phyloP scores from a whole-genome alignment of 2,113 vertebrate genomes.

The Epinephelus cyanopodus region DNA sequence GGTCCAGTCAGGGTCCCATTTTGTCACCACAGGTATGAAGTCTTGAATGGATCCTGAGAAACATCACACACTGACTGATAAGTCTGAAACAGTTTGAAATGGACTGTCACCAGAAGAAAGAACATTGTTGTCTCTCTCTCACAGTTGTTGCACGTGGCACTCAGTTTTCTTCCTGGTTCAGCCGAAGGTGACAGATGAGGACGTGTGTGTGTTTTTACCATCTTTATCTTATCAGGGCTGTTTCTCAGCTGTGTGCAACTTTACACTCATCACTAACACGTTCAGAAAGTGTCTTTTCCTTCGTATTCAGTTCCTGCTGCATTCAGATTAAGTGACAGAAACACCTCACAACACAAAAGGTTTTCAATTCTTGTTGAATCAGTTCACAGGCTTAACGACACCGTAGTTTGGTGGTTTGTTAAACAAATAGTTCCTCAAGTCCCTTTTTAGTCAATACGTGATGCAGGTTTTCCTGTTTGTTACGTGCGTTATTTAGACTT shows the following conservation, averaged over 20 bases:
- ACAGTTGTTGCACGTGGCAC: neutral
- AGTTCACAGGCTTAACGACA: neutral
- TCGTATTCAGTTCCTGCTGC: slow-evolving; percentile 8
- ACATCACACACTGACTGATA: neutral
- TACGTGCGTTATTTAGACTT: neutral
- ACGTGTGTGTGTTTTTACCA: slow-evolving; percentile 14
- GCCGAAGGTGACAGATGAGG: slow-evolving; percentile 41
- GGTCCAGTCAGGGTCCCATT: neutral
- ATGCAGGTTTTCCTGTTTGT: neutral
- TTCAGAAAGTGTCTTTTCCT: slow-evolving; percentile 12
- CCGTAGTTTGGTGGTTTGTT: neutral
- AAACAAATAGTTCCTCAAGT: neutral
- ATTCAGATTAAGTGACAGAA: slow-evolving; percentile 14
- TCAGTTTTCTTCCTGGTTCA: slow-evolving; percentile 55
- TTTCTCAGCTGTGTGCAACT: slow-evolving; percentile 18
- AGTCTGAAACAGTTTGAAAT: neutral
- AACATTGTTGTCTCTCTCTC: neutral
- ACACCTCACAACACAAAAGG: neutral
- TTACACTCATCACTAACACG: slow-evolving; percentile 11
- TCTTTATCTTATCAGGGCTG: slow-evolving; percentile 51
- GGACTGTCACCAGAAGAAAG: slow-evolving; percentile 7
- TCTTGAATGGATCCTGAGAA: neutral
- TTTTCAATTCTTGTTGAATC: neutral
- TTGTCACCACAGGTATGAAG: neutral
- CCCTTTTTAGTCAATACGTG: neutral